Conservation (phyloP, 2,113 vertebrate species). For the Etia nguti region DNA sequence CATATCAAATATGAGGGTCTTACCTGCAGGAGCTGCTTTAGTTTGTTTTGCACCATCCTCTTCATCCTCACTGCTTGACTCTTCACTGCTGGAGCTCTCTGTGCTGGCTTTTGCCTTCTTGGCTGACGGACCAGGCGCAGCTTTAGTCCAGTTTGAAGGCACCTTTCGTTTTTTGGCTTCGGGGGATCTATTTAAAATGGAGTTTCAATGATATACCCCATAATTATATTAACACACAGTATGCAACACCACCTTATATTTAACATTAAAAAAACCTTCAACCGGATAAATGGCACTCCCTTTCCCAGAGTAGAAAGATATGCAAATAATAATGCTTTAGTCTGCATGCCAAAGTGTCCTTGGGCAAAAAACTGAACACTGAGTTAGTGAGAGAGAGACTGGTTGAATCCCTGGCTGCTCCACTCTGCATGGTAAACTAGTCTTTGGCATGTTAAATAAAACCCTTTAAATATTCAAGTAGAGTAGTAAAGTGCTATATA, state of each 20-base stretch:
- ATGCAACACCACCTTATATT: neutral
- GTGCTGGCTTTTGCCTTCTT: conserved; percentile 69
- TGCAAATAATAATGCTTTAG: neutral
- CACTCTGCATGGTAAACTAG: neutral
- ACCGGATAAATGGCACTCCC: neutral
- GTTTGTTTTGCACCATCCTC: conserved; percentile 2
- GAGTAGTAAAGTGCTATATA: neutral
- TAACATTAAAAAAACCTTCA: neutral
- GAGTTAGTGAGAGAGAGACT: neutral
- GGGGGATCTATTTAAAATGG: conserved; percentile 39
- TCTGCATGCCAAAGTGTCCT: neutral
- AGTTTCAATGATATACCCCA: neutral
- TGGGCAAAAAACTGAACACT: neutral
- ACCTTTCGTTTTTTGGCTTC: conserved; percentile 59
- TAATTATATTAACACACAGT: neutral
- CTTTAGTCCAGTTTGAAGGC: neutral
- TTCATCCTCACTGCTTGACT: conserved; percentile 70
- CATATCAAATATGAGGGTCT: neutral
- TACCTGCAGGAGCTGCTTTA: conserved; percentile 53
- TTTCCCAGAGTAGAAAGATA: neutral
- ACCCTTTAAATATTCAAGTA: neutral
- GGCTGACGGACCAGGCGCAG: conserved; percentile 49
- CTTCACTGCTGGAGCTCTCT: conserved; percentile 70
- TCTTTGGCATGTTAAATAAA: neutral
- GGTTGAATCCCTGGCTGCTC: neutral